Evolutionary conservation across 92 coral and sea anemone genomes (phyloP).

Genomic region (Epizoanthus scotinus): DNA sequence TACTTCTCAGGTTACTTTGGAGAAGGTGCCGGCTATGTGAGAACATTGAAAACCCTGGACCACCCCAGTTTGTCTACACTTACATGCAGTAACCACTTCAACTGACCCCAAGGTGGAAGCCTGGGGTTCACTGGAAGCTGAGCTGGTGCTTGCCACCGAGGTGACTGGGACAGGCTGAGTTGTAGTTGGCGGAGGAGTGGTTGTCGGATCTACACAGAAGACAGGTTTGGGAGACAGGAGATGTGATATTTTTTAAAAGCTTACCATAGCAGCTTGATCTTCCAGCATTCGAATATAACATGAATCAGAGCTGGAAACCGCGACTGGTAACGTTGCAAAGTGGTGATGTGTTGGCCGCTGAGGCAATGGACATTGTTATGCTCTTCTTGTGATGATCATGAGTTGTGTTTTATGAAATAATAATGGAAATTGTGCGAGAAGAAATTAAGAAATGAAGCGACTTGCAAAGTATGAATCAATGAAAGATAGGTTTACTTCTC

Average conservation of each 20-base stretch:
- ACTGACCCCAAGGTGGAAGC: constrained; percentile 17
- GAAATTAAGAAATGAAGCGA: neutral
- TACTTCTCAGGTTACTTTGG: no score
- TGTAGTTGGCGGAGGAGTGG: constrained; percentile 31
- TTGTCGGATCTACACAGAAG: constrained; percentile 28
- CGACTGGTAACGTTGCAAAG: neutral
- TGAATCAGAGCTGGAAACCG: neutral
- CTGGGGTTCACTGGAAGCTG: constrained; percentile 42
- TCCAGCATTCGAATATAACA: neutral
- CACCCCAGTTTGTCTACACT: neutral
- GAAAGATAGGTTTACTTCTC: constrained; percentile 8
- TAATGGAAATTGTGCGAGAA: neutral
- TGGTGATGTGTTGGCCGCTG: neutral
- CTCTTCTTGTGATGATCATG: neutral
- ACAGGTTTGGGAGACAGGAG: constrained; percentile 2
- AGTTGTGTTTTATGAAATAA: neutral
- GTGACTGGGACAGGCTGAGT: constrained; percentile 39
- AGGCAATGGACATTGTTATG: neutral
- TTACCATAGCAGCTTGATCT: neutral
- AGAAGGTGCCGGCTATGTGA: no score
- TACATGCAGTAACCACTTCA: constrained; percentile 20
- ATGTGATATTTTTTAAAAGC: neutral
- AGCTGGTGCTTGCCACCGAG: constrained; percentile 37
- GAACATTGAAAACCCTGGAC: no score
- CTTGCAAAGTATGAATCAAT: neutral